A percentile compares a stretch with the other conserved stretches of the same genome.
Evolutionary conservation across 2,797 vertebrate species (phyloP).

Genomic region (Scarus forsteni): DNA sequence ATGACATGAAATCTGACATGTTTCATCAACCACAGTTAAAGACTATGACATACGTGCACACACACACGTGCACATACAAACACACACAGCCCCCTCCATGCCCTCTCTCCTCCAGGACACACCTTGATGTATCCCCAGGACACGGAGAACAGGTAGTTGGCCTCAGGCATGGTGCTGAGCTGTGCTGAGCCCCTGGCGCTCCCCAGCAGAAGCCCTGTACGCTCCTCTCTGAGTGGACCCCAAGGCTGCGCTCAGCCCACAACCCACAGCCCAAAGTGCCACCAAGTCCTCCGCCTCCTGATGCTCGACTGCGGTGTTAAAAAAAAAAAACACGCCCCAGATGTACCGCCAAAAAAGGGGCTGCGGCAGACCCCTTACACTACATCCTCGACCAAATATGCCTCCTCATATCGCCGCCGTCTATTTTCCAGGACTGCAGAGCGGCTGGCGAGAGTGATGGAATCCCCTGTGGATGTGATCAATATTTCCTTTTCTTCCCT

Average conservation of each 20-base stretch:
- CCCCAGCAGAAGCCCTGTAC: conserved; percentile 79
- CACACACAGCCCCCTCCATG: conserved; percentile 10
- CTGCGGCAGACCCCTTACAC: conserved; percentile 48
- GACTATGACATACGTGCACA: not conserved
- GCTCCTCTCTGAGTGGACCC: conserved; percentile 81
- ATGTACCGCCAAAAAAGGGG: conserved; percentile 57
- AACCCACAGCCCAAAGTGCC: conserved; percentile 44
- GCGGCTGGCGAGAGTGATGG: conserved; percentile 53
- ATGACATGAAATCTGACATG: not conserved
- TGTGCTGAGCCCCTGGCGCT: conserved; percentile 79
- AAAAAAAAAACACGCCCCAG: conserved; percentile 40
- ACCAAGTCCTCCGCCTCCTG: conserved; percentile 18
- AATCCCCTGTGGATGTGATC: conserved; percentile 63
- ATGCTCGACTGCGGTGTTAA: conserved; percentile 9
- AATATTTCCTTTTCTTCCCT: conserved; percentile 50
- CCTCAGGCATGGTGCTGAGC: conserved; percentile 95
- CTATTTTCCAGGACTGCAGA: conserved; percentile 61
- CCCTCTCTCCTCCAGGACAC: conserved; percentile 72
- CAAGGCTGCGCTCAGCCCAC: conserved; percentile 71
- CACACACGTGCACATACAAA: conserved; percentile 17
- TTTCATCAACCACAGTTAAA: conserved; percentile 4
- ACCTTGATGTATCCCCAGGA: conserved; percentile 99
- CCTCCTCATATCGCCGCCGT: conserved; percentile 65
- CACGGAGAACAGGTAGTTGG: conserved; percentile 95
- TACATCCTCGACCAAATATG: conserved; percentile 45